Evolutionary conservation across 1,140 invertebrate genomes (phyloP).

Genomic region (Samia ricini): DNA sequence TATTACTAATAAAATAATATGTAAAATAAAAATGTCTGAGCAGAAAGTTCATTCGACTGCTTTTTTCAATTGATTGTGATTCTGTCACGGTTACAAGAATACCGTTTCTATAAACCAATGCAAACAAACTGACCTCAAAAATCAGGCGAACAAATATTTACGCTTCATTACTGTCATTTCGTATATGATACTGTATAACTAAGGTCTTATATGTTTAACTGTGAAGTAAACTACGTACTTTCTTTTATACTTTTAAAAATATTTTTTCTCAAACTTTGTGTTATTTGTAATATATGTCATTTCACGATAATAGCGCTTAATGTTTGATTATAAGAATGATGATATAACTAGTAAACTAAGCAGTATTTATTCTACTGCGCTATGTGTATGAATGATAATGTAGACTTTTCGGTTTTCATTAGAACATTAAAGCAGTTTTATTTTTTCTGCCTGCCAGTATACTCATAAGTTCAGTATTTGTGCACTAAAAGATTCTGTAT

Average conservation of each 20-base stretch:
- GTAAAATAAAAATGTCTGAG: slow-evolving; percentile 21
- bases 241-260: no score
- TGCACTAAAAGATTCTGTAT: neutral
- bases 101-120: slow-evolving; percentile 9
- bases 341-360: no score
- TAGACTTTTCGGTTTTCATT: no score
- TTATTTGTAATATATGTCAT: no score
- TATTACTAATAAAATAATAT: no score
- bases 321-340: no score
- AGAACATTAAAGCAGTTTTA: neutral
- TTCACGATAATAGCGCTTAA: no score
- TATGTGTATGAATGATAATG: no score
- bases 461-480: neutral
- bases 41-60: slow-evolving; percentile 16
- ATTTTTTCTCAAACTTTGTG: no score
- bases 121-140: slow-evolving; percentile 5
- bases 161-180: neutral
- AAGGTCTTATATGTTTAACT: neutral
- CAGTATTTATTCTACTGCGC: no score
- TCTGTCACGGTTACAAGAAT: slow-evolving; percentile 8
- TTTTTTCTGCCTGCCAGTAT: neutral
- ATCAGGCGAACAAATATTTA: neutral
- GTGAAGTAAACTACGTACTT: no score
- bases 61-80: slow-evolving; percentile 9
- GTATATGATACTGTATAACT: neutral